Conservation (phyloP, 2,797 vertebrate genomes). For the Arnoldichthys spilopterus region DNA sequence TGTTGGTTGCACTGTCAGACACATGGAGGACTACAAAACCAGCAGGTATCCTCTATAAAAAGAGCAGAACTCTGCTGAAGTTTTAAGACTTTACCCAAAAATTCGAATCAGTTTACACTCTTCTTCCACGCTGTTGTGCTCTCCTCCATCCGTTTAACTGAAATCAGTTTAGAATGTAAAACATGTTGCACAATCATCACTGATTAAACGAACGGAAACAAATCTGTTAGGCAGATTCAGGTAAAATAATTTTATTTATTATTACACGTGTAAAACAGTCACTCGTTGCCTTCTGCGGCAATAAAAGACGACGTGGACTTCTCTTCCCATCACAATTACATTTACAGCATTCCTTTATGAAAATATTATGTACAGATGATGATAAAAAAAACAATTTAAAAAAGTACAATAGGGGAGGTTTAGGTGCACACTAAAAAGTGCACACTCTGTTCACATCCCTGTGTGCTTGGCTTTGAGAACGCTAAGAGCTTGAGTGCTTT, state of each 20-base stretch:
- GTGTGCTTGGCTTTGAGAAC: slow-evolving; percentile 14
- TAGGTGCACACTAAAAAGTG: slow-evolving; percentile 41
- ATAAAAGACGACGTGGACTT: slow-evolving; percentile 56
- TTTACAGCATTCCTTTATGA: slow-evolving; percentile 60
- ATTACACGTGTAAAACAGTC: slow-evolving; percentile 69
- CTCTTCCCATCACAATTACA: slow-evolving; percentile 41
- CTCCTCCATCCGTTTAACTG: not conserved
- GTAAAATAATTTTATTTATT: slow-evolving; percentile 75
- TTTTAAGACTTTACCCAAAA: not conserved
- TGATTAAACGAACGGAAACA: not conserved
- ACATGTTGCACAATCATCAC: slow-evolving; percentile 4
- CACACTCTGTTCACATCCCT: slow-evolving; percentile 1
- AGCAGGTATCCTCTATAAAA: not conserved
- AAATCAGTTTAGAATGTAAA: not conserved
- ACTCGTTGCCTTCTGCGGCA: slow-evolving; percentile 41
- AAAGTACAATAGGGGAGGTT: slow-evolving; percentile 26
- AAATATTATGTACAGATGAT: slow-evolving; percentile 54
- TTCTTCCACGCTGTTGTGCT: no score
- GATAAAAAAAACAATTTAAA: slow-evolving; percentile 57
- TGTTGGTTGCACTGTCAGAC: not conserved
- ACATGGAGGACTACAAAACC: not conserved
- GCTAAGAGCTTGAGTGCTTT: slow-evolving; percentile 10
- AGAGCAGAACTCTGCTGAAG: no score
- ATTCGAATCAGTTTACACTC: not conserved
- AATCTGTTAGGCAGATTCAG: slow-evolving; percentile 22